phyloP scores from a whole-genome alignment of 2,797 vertebrate species.

The Pterois miles region DNA sequence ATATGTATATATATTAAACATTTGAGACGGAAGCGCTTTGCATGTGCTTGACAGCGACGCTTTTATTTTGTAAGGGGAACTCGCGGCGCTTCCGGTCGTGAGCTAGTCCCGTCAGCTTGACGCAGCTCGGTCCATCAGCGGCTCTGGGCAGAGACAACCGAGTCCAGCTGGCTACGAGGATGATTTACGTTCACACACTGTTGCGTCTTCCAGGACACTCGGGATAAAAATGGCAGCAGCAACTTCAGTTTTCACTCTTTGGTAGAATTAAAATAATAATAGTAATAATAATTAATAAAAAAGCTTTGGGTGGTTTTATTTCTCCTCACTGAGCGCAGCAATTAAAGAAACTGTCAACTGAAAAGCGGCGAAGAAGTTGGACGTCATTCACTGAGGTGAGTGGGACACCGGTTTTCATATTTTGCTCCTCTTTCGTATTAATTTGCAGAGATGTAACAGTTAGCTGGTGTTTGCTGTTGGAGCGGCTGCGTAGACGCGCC shows the following conservation, averaged over 20 bases:
- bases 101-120: not conserved
- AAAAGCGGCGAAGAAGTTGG: constrained; percentile 60
- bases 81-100: not conserved
- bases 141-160: constrained; percentile 14
- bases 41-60: fast-evolving
- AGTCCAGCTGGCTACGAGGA: constrained; percentile 31
- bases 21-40: not conserved
- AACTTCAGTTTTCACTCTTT: constrained; percentile 7
- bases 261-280: constrained; percentile 12
- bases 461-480: not conserved
- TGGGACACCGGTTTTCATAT: not conserved
- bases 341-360: constrained; percentile 18
- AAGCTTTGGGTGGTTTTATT: not conserved
- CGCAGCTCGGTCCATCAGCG: constrained; percentile 19
- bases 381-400: constrained; percentile 64
- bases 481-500: not conserved
- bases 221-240: constrained; percentile 32
- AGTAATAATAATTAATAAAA: no score
- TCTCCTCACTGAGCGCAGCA: constrained; percentile 5
- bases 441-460: not conserved
- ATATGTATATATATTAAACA: not conserved
- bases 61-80: constrained; percentile 50
- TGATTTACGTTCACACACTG: constrained; percentile 54
- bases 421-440: not conserved
- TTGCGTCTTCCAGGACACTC: constrained; percentile 47